phyloP scores from a whole-genome alignment of 2,888 invertebrate genomes.

The Lasioglossum morio region DNA sequence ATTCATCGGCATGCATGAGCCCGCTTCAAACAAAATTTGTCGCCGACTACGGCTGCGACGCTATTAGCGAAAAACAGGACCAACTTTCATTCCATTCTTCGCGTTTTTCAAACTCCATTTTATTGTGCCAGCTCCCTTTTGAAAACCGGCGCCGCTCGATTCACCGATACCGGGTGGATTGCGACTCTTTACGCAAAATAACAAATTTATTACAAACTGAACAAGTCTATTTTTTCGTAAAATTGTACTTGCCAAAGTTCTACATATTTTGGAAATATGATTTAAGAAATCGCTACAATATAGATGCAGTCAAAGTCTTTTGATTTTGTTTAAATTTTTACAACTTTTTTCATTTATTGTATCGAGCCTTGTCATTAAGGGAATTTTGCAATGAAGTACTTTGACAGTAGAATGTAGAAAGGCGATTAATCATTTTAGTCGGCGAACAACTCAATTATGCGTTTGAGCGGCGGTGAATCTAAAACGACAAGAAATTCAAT shows the following conservation, averaged over 20 bases:
- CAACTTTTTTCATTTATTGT: neutral
- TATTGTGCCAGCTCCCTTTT: neutral
- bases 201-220: neutral
- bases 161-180: neutral
- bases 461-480: neutral
- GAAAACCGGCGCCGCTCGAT: neutral
- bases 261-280: no score
- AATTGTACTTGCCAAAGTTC: neutral
- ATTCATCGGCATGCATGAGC: conserved; percentile 59
- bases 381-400: neutral
- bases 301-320: no score
- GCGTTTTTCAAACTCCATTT: neutral
- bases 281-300: no score
- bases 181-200: neutral
- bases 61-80: neutral
- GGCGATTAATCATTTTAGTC: neutral
- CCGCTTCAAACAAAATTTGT: conserved; percentile 22
- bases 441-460: neutral
- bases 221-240: neutral
- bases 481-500: neutral
- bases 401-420: neutral
- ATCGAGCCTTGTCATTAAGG: neutral
- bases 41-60: neutral
- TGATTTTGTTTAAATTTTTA: no score
- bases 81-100: neutral